Conservation (phyloP, 2,888 invertebrate genomes). For the Sabatieria punctata region DNA sequence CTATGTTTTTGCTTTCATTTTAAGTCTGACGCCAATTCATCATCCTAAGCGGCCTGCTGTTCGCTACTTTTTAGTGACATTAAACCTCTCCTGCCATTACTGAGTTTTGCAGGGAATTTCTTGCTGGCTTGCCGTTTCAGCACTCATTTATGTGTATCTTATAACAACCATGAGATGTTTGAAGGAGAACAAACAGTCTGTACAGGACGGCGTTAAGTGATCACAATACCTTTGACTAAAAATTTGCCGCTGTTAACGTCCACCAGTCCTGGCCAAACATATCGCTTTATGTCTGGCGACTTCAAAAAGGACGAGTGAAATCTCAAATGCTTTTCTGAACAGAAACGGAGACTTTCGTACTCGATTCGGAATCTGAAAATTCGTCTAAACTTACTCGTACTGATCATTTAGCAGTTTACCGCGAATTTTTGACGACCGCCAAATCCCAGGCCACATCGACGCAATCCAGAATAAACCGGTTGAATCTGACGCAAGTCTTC, state of each 20-base stretch:
- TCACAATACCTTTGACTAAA: too few relatives aligned
- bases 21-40: too few relatives aligned
- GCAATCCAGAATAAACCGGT: conserved; percentile 60
- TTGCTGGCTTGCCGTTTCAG: too few relatives aligned
- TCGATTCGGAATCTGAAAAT: conserved; percentile 28
- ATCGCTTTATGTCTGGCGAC: conserved; percentile 56
- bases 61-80: too few relatives aligned
- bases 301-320: conserved; percentile 57
- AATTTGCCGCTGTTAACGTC: conserved; percentile 33
- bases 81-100: too few relatives aligned
- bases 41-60: too few relatives aligned
- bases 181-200: too few relatives aligned
- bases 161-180: too few relatives aligned
- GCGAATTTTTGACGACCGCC: conserved; percentile 35
- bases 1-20: too few relatives aligned
- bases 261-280: conserved; percentile 69
- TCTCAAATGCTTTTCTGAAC: conserved; percentile 57
- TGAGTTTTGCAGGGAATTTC: too few relatives aligned
- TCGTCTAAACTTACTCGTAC: not conserved
- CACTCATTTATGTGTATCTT: too few relatives aligned
- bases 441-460: conserved; percentile 73
- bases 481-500: conserved; percentile 55
- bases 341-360: conserved; percentile 45
- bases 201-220: too few relatives aligned
- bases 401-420: conserved; percentile 14